Base-by-base conservation (phyloP, 2,797 vertebrate genomes). In the Erethizon dorsatum region DNA sequence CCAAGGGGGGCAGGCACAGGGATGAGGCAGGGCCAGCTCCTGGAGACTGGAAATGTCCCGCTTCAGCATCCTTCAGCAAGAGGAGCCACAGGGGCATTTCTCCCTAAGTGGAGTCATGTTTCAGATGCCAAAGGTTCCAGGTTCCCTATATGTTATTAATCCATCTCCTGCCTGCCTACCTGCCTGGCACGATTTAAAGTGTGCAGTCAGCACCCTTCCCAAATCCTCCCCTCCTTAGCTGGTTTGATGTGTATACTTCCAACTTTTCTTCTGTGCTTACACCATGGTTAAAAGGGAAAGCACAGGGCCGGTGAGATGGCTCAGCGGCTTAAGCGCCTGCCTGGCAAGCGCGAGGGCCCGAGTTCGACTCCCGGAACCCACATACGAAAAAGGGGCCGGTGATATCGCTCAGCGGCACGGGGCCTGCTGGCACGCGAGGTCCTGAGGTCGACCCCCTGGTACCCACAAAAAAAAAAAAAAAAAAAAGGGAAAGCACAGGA, bases 211-310 rank as follows among this genome's bases (percentile, higher is more conserved):
- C 33, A 5, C 17, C 52, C 45, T 87, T 88, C 83, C 80, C 28
- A 10, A 52, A 50, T 50, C 63, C 75, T 75, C 56, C 61, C 12
- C 65, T 96, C 54, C 9, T 47, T 11, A 33, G 26, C 20, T 80
- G 5, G 28, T 83, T 65, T 59, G 59, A 31, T 75, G 33, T 56
- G 37, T 50, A 14, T 87, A 45, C 59, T 92, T 84, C 86, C 69
- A 89, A 73, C 24, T 45, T 83, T n/a, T 57, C 57, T 56, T 57
- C 0, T 85, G 71, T 22, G 63, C 65, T 85, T 79, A 69, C 6
- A 90, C 59, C 24, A 13, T 84, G 54, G 56, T 91, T 77, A 77
- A 71, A 88, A 88, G 69, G 52, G 75, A 52, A 93, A 73, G 18
- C 56, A 17, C 12, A 9, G 45, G 73, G 50, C 50, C 2, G 37